These are phyloP conservation scores for Eleutherodactylus coqui DNA, from an alignment of 2,797 vertebrate genomes.

Conservation along the genomic window DNA sequence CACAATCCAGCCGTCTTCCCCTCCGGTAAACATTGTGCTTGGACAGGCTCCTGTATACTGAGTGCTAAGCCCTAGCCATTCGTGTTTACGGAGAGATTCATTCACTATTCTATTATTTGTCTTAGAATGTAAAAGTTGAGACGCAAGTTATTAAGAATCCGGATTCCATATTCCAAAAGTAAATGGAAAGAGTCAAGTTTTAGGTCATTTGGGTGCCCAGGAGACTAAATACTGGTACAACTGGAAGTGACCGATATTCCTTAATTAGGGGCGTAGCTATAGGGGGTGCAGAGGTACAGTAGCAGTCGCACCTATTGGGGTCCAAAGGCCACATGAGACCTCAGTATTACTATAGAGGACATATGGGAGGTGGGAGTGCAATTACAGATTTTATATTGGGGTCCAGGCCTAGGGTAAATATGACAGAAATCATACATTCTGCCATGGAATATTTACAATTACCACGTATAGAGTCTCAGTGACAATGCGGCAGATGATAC, in stretches of 20 bases:
- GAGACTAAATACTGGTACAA: not conserved
- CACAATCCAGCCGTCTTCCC: not conserved
- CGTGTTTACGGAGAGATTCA: slow-evolving; percentile 18
- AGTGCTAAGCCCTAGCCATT: not conserved
- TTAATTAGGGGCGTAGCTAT: not conserved
- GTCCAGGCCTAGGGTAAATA: too few relatives aligned
- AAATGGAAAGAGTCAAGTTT: not conserved
- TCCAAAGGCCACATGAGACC: not conserved
- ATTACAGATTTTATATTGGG: not conserved
- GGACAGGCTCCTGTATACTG: not conserved
- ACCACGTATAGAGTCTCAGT: too few relatives aligned
- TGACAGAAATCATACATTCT: too few relatives aligned
- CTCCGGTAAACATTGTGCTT: not conserved
- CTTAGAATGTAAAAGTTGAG: not conserved
- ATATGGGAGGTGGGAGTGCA: not conserved
- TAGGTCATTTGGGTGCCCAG: not conserved
- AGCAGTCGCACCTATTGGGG: not conserved
- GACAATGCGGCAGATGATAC: too few relatives aligned
- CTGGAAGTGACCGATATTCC: not conserved
- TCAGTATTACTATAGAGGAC: not conserved
- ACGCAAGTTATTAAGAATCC: not conserved
- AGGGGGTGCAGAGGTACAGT: too few relatives aligned
- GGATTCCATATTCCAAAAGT: not conserved
- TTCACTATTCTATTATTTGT: not conserved
- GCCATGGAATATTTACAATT: not conserved